phyloP scores from a whole-genome alignment of 2,797 vertebrate genomes.

The Nasua narica region DNA sequence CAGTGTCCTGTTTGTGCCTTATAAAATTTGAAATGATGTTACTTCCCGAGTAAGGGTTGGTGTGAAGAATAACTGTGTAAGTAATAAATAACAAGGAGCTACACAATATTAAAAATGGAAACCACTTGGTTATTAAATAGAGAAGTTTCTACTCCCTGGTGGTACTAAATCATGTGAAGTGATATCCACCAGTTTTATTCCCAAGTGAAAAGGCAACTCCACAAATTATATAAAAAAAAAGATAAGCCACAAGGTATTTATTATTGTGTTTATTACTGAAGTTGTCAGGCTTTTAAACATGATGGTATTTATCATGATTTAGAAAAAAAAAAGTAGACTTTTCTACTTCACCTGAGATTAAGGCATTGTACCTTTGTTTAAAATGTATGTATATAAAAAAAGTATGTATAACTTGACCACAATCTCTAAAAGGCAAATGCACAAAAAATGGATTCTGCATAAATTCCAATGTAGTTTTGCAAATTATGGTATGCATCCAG shows the following conservation, averaged over 20 bases:
- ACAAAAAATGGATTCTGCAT: not conserved
- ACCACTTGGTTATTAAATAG: not conserved
- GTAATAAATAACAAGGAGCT: not conserved
- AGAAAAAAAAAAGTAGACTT: not conserved
- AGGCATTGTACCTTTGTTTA: not conserved
- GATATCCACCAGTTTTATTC: not conserved
- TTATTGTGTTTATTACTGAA: not conserved
- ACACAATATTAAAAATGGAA: not conserved
- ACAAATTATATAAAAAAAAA: not conserved
- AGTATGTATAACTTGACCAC: not conserved
- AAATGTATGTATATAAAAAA: not conserved
- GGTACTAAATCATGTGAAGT: not conserved
- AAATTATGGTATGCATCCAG: not conserved
- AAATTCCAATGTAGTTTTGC: not conserved
- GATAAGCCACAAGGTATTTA: not conserved
- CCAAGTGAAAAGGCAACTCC: not conserved
- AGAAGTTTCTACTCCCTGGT: not conserved
- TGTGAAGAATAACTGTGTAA: not conserved
- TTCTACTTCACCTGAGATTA: not conserved
- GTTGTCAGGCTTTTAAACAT: not conserved
- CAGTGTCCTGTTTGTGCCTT: not conserved
- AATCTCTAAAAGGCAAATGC: not conserved
- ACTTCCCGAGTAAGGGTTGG: not conserved
- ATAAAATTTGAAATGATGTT: not conserved
- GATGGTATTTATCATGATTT: not conserved